phyloP scores from a whole-genome alignment of 2,797 vertebrate species.

The Onychomys torridus region DNA sequence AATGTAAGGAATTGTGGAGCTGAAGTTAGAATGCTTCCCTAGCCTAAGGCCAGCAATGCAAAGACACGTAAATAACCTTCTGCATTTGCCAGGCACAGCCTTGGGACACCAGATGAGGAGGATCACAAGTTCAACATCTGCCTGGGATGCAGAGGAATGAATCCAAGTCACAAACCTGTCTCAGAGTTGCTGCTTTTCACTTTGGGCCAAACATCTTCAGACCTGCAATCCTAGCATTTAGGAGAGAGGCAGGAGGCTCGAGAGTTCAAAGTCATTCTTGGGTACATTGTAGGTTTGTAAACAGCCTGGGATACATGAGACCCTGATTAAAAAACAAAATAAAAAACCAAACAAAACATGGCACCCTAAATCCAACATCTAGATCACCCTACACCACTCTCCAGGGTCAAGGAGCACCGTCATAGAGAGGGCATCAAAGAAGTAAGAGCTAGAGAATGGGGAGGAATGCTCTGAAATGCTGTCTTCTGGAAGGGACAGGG shows the following conservation, averaged over 20 bases:
- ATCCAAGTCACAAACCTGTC: neutral
- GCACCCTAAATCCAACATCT: neutral
- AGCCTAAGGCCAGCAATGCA: neutral
- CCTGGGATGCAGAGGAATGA: neutral
- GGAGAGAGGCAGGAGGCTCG: neutral
- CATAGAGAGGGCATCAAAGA: neutral
- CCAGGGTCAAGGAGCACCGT: neutral
- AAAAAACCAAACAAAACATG: neutral
- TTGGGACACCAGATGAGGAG: neutral
- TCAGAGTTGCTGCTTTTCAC: neutral
- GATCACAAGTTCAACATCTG: neutral
- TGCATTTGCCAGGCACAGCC: neutral
- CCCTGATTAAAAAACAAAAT: neutral
- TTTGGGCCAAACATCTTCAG: neutral
- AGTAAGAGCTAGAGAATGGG: neutral
- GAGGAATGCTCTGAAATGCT: neutral
- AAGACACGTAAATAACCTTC: neutral
- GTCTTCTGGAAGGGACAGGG: neutral
- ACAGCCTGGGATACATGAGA: neutral
- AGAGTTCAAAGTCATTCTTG: neutral
- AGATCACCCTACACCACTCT: neutral
- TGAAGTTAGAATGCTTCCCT: too few relatives aligned
- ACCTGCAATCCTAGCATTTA: neutral
- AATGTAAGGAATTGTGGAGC: neutral
- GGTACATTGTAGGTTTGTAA: neutral